Percentiles rank a stretch among this genome's conserved stretches.
Evolutionary conservation across 2,888 invertebrate genomes (phyloP).

Genomic region (Pterostichus madidus): DNA sequence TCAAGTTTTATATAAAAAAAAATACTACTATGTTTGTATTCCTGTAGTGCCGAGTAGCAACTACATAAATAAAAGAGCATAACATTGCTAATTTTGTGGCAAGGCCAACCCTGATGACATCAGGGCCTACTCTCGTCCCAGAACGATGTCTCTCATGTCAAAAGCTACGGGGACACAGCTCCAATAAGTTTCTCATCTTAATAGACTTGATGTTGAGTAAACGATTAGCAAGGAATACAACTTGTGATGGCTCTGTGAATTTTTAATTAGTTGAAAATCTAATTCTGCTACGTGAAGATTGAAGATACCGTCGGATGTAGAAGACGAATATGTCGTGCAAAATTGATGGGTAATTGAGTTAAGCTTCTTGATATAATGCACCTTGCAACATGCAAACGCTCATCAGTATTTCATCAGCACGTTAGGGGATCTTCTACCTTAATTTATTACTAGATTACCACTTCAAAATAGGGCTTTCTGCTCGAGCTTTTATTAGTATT

Average conservation of each 20-base stretch:
- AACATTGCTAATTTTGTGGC: too few species aligned
- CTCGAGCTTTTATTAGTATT: too few species aligned
- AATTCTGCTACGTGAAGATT: not conserved
- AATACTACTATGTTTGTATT: too few species aligned
- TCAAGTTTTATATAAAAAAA: too few species aligned
- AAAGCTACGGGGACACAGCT: too few species aligned
- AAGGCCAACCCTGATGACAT: not conserved
- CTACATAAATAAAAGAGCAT: too few species aligned
- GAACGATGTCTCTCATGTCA: not conserved
- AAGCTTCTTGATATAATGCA: conserved; percentile 13
- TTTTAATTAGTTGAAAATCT: conserved; percentile 33
- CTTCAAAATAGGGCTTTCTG: too few species aligned
- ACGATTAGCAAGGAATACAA: conserved; percentile 44
- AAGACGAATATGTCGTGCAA: conserved; percentile 7
- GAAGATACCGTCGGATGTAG: not conserved
- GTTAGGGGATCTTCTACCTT: too few species aligned
- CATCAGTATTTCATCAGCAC: not conserved
- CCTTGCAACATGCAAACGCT: not conserved
- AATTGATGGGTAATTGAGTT: conserved; percentile 30
- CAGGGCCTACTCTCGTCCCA: not conserved
- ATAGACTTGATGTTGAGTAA: conserved; percentile 27
- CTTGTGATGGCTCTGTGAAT: conserved; percentile 37
- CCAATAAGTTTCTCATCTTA: conserved; percentile 13
- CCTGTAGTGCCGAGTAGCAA: too few species aligned
- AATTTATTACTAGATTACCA: too few species aligned